These are phyloP conservation scores for Drosophila kambysellisi DNA, from an alignment of 2,888 invertebrate species.

Conservation along the genomic window DNA sequence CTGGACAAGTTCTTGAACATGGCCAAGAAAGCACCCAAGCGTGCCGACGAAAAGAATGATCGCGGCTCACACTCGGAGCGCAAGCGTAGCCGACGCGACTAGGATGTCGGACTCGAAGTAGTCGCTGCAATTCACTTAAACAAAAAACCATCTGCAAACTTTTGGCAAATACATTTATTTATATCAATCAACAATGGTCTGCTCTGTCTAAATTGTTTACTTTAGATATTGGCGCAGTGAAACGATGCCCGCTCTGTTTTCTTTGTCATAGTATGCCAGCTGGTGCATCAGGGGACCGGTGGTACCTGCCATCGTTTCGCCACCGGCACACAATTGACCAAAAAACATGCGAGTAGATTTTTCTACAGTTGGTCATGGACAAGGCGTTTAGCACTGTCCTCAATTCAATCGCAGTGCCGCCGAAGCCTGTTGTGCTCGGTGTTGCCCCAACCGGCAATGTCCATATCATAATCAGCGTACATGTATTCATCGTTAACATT, in stretches of 20 bases:
- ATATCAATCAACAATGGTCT: conserved; percentile 9
- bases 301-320: too few species aligned
- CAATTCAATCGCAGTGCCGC: conserved; percentile 86
- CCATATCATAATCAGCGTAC: conserved; percentile 84
- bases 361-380: conserved; percentile 29
- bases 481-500: conserved; percentile 66
- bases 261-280: not conserved
- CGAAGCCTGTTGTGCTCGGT: conserved; percentile 85
- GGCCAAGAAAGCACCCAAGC: conserved; percentile 93
- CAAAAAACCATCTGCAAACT: conserved; percentile 21
- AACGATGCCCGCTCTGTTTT: conserved; percentile 40
- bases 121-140: conserved; percentile 32
- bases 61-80: conserved; percentile 75
- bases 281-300: conserved; percentile 55
- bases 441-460: conserved; percentile 88
- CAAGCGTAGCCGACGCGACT: conserved; percentile 76
- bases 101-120: conserved; percentile 17
- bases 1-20: conserved; percentile 99
- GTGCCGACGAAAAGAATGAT: conserved; percentile 86
- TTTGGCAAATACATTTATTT: conserved; percentile 34
- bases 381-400: conserved; percentile 86
- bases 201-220: not conserved
- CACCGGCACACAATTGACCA: conserved; percentile 58
- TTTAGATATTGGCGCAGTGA: conserved; percentile 39
- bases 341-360: conserved; percentile 1